Conservation (phyloP, 2,113 vertebrate genomes). For the Todiramphus chloris region DNA sequence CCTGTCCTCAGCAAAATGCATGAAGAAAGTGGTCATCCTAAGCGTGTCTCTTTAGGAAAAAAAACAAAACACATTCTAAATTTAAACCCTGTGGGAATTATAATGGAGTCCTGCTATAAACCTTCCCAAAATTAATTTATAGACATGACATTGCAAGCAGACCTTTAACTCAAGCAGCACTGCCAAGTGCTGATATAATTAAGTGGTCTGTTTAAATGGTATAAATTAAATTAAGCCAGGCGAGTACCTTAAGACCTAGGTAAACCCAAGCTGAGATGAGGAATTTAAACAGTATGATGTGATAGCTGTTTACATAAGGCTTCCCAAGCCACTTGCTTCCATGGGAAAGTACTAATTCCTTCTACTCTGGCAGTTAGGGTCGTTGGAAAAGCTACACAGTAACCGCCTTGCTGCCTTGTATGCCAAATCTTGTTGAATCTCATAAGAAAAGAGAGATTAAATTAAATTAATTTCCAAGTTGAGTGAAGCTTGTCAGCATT, state of each 20-base stretch:
- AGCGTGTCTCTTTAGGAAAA: neutral
- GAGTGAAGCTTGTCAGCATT: neutral
- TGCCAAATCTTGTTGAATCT: neutral
- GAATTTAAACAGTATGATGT: neutral
- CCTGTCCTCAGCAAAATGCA: neutral
- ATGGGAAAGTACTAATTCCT: neutral
- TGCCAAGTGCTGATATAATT: constrained; percentile 10
- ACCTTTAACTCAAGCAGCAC: neutral
- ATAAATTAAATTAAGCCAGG: constrained; percentile 53
- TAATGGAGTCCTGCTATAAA: neutral
- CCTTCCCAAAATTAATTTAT: constrained; percentile 7
- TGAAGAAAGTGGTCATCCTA: neutral
- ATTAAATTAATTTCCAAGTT: neutral
- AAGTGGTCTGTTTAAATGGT: constrained; percentile 55
- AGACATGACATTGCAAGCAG: constrained; percentile 14
- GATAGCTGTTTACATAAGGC: neutral
- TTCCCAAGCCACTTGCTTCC: neutral
- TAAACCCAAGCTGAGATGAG: constrained; percentile 31
- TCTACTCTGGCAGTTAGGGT: neutral
- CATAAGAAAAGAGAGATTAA: neutral
- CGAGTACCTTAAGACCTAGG: neutral
- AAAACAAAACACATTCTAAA: neutral
- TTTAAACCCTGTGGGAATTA: neutral
- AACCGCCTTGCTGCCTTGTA: neutral
- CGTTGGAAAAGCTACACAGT: neutral